These are phyloP conservation scores for Drosophila willistoni DNA, from an alignment of 1,140 invertebrate genomes.

Conservation along the genomic window DNA sequence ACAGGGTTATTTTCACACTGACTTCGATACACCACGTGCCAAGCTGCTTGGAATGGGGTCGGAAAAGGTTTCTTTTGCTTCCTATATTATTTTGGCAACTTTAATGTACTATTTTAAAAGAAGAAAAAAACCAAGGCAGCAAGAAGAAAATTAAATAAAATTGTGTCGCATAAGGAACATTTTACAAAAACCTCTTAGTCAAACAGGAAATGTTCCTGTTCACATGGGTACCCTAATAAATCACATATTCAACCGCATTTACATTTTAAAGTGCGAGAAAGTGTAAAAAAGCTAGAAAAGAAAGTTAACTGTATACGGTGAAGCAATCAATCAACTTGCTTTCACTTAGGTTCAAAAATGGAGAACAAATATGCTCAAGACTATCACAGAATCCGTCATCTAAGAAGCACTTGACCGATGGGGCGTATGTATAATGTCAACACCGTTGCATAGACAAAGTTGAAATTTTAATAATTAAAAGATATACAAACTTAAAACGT, in stretches of 20 bases:
- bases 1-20: too few relatives aligned
- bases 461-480: slow-evolving; percentile 17
- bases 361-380: slow-evolving; percentile 4
- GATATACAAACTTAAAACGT: not conserved
- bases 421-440: not conserved
- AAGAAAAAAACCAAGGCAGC: too few relatives aligned
- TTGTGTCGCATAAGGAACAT: slow-evolving; percentile 37
- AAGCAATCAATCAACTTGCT: slow-evolving; percentile 41
- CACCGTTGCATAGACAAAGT: not conserved
- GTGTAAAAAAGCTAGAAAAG: not conserved
- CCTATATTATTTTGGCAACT: too few relatives aligned
- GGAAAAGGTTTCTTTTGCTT: too few relatives aligned
- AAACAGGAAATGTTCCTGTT: slow-evolving; percentile 27
- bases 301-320: slow-evolving; percentile 36
- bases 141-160: not conserved
- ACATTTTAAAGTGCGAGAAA: slow-evolving; percentile 38
- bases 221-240: slow-evolving; percentile 36
- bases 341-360: slow-evolving; percentile 29
- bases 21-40: too few relatives aligned
- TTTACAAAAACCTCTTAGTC: slow-evolving; percentile 34
- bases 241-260: slow-evolving; percentile 49
- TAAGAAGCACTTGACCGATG: not conserved
- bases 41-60: too few relatives aligned
- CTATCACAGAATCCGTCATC: not conserved
- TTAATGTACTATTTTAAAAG: too few relatives aligned